A percentile compares a stretch with the other conserved stretches of the same genome.
phyloP scores from a whole-genome alignment of 2,888 invertebrate genomes.

The Caenorhabditis sp. region DNA sequence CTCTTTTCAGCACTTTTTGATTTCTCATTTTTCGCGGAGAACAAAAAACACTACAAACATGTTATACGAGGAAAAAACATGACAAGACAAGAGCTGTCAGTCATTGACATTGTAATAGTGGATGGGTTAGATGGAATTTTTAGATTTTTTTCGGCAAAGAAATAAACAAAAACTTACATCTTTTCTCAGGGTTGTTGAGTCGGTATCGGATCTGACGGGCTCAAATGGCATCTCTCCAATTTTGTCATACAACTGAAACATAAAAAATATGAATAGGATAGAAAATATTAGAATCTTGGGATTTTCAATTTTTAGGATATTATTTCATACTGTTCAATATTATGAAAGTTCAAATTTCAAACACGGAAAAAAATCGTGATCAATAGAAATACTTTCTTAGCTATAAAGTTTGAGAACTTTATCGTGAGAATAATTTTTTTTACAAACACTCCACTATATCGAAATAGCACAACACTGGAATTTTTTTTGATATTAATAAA shows the following conservation, averaged over 20 bases:
- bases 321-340: too few relatives aligned
- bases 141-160: neutral
- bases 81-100: neutral
- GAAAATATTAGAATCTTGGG: too few relatives aligned
- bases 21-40: neutral
- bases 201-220: constrained; percentile 58
- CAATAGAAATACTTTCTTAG: too few relatives aligned
- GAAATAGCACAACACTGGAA: too few relatives aligned
- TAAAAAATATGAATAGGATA: neutral
- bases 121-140: neutral
- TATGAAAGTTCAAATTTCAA: too few relatives aligned
- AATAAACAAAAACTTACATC: constrained; percentile 49
- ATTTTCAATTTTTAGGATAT: too few relatives aligned
- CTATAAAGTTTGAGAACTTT: too few relatives aligned
- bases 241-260: constrained; percentile 71
- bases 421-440: too few relatives aligned
- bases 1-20: neutral
- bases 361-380: too few relatives aligned
- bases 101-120: constrained; percentile 1
- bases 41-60: neutral
- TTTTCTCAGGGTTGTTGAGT: constrained; percentile 57
- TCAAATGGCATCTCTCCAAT: constrained; percentile 61
- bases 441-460: too few relatives aligned
- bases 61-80: neutral
- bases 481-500: too few relatives aligned